A percentile compares a stretch with the other conserved stretches of the same genome.
Conservation (phyloP, 2,888 invertebrate species). For the Stramonita haemastoma region DNA sequence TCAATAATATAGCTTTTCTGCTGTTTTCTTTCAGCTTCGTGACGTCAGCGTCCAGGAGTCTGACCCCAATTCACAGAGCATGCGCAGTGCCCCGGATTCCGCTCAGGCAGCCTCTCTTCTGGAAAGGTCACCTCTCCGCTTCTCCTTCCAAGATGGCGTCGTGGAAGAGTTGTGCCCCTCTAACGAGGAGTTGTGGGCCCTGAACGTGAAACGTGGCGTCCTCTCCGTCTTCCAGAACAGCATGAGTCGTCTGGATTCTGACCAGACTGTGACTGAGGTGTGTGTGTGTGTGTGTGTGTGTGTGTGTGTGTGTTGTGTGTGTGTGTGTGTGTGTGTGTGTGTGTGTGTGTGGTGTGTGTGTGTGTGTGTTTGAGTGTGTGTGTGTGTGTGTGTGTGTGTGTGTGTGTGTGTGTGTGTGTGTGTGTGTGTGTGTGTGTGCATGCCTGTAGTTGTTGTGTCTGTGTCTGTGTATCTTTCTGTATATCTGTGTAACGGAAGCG, state of each 20-base stretch:
- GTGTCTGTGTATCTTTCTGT: too few species aligned
- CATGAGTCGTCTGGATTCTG: slow-evolving; percentile 88
- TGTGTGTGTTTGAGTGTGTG: neutral
- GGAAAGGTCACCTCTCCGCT: slow-evolving; percentile 85
- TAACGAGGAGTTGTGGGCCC: slow-evolving; percentile 86
- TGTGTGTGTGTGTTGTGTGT: slow-evolving; percentile 23
- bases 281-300: slow-evolving; percentile 33
- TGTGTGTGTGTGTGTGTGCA: neutral
- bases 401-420: neutral
- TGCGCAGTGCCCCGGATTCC: slow-evolving; percentile 33
- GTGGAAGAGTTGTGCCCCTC: slow-evolving; percentile 88
- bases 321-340: slow-evolving; percentile 9
- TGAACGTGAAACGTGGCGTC: slow-evolving; percentile 93
- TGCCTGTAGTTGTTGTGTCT: neutral
- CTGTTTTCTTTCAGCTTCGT: slow-evolving; percentile 52
- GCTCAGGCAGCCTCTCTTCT: slow-evolving; percentile 75
- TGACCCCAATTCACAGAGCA: slow-evolving; percentile 56
- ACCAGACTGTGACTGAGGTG: slow-evolving; percentile 66
- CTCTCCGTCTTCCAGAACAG: slow-evolving; percentile 92
- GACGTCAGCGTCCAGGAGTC: slow-evolving; percentile 48
- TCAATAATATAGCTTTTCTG: neutral
- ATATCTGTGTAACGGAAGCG: neutral
- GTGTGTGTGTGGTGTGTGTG: neutral
- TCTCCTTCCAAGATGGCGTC: slow-evolving; percentile 88
- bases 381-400: neutral